A percentile compares a stretch with the other conserved stretches of the same genome.
These are phyloP conservation scores for Saturnia japonica DNA, from an alignment of 2,888 invertebrate genomes.

Conservation along the genomic window DNA sequence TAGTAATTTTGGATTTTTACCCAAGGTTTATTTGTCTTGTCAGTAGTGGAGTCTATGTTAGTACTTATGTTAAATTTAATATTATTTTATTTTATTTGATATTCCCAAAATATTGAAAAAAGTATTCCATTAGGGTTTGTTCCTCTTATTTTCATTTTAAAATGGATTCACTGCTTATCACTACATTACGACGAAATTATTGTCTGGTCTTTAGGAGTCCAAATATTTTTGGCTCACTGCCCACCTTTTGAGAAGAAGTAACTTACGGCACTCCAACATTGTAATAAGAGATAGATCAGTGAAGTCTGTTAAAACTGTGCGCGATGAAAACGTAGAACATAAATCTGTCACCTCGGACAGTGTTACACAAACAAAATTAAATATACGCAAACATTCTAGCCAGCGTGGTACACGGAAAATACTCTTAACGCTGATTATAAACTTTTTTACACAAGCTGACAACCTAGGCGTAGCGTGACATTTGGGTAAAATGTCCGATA, in stretches of 20 bases:
- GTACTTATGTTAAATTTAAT: too few relatives aligned
- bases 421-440: slow-evolving; percentile 30
- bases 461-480: too few relatives aligned
- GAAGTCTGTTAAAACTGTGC: slow-evolving; percentile 28
- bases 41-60: too few relatives aligned
- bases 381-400: slow-evolving; percentile 31
- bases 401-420: slow-evolving; percentile 35
- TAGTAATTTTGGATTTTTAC: background rate
- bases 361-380: slow-evolving; percentile 29
- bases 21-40: background rate
- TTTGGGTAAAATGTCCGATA: too few relatives aligned
- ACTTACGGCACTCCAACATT: background rate
- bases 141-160: background rate
- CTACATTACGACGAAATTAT: background rate
- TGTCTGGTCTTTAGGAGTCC: background rate
- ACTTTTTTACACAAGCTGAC: background rate
- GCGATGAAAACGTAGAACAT: slow-evolving; percentile 47
- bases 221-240: slow-evolving; percentile 3
- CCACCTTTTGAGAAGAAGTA: background rate
- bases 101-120: background rate
- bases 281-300: slow-evolving; percentile 16
- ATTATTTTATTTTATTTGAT: background rate
- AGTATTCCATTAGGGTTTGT: background rate
- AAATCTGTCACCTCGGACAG: slow-evolving; percentile 49
- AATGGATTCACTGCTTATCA: background rate